Base-by-base conservation (phyloP, 2,797 vertebrate species). In the Lophotriccus pileatus region DNA sequence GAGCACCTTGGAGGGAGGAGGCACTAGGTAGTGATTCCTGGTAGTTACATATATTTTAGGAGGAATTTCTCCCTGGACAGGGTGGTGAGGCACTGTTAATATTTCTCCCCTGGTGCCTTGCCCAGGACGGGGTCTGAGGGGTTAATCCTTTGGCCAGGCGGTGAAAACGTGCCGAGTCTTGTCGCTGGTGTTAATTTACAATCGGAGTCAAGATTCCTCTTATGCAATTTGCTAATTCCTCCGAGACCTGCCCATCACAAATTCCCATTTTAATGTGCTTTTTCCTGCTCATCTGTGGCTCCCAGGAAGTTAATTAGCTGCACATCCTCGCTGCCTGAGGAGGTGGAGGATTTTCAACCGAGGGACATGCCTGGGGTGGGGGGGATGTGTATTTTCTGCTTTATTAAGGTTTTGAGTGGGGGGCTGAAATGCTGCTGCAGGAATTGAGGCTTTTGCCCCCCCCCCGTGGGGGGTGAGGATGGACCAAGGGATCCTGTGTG, bases 251-350 rank as follows among this genome's bases (percentile, higher is more conserved):
- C 92, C 91, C 82, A 0, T 63, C 79, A 8, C 74, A 11, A 67
- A 12, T 68, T 90, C 87, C 76, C 73, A 0, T 30, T 41, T 67
- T 82, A 88, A 94, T 93, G 39, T 16, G 81, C 55, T 37, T 44
- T 20, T 95, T 89, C 94, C 93, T 86, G 94, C 30, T 86, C 82
- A 14, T 66, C 75, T 32, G 62, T 4, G 66, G 9, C 87, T 95
- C 85, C 85, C 47, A 36, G 91, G 37, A 79, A 89, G 82, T 58
- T 91, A 86, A 94, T 94, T 84, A 93, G 87, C 94, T 90, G 94
- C 87, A 90, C 89, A 84, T 84, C 94, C 94, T 91, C 63, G 0
- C 7, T 78, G 68, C 86, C 1, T 0, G 25, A 1, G 19, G 5
- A 9, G 70, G 64, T 14, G 73, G 50, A 80, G 50, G 67, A 1